Base-by-base conservation (phyloP, 2,888 invertebrate species). In the Meghimatium bilineatum region DNA sequence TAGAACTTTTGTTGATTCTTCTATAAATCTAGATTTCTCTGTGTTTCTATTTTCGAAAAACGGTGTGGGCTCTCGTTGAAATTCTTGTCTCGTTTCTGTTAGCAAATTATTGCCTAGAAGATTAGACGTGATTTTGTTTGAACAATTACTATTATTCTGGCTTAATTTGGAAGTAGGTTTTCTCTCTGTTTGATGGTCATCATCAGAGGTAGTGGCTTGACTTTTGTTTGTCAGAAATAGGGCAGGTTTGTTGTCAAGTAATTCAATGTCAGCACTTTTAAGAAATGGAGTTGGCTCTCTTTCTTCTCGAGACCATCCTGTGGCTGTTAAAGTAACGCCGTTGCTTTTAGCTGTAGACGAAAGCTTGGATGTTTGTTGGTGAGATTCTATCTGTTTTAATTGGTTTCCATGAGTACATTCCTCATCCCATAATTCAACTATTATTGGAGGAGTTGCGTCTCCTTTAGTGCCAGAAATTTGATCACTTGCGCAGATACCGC, bases 271-370 rank as follows among this genome's bases (percentile, higher is more conserved):
- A n/a, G 26, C 38, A 56, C 34, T n/a, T 32, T 17, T 74, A 12
- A 75, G 66, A 66, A 49, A 82, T 23, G 82, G 82, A 0, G 82
- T 82, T 2, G 82, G 75, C 34, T 82, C 82, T 49, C 82, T 44
- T 49, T 82, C 75, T 32, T 82, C 82, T 49, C 66, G 36, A 20
- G 38, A 56, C 36, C 12, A 71, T 60, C n/a, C 38, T 17, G 44
- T 20, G 6, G 44, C 23, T 26, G 44, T 49, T 20, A 32, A 52
- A 1, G 17, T 52, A 32, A 20, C 52, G 32, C 2, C 2, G 2
- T 34, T 52, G 44, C 20, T 3, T 1, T 36, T 5, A 69, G 12
- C 12, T n/a, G 71, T 38, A n/a, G 49, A 20, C 36, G 36, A 38
- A 69, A 36, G 36, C 1, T 0, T 17, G 6, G 49, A 29, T 10